Base-by-base conservation (phyloP, 2,113 vertebrate genomes). In the Caranx ignobilis region DNA sequence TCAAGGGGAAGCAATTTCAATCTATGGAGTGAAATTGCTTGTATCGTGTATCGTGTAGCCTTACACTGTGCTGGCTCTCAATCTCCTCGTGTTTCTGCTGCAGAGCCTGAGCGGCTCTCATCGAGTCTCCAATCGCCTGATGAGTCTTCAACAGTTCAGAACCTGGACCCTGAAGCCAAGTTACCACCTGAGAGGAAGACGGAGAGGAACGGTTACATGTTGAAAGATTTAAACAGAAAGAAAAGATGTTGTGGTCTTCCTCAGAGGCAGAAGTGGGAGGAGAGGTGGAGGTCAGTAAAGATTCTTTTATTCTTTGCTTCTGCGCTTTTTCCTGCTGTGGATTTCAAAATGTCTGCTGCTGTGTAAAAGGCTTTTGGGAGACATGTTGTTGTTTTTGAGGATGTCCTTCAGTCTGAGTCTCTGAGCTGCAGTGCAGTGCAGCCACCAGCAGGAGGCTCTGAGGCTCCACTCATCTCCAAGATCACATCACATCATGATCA, bases 71-170 rank as follows among this genome's bases (percentile, higher is more conserved):
- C 81, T 99, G 98, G 87, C 97, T 99, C 93, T 99, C 98, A 0
- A 99, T 98, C 89, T 99, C 98, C 90, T 99, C 98, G 1, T 99
- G 98, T 83, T 99, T 99, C 93, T 99, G 97, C 76, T 99, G 98
- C 62, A 99, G 95, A 52, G 97, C 96, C 92, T 99, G 98, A 26
- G 98, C 98, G 2, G 98, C 96, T 87, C 98, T 93, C 61, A 97
- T 97, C 2, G 98, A 99, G 92, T 99, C 97, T 39, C 98, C 98
- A 21, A 99, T 99, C 19, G 96, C 97, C 96, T 97, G 98, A 65
- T 99, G 98, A 6, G 96, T 97, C 91, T 97, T 95, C 45, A 99
- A 91, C 54, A 99, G 97, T 47, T 99, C 98, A 19, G 96, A 96
- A 67, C 98, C 98, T 8, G 98, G 98, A 81, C 98, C 98, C 95